Percentiles rank a stretch among this genome's conserved stretches.
Conservation (phyloP, 2,113 vertebrate genomes). For the Gorsachius goisagi region DNA sequence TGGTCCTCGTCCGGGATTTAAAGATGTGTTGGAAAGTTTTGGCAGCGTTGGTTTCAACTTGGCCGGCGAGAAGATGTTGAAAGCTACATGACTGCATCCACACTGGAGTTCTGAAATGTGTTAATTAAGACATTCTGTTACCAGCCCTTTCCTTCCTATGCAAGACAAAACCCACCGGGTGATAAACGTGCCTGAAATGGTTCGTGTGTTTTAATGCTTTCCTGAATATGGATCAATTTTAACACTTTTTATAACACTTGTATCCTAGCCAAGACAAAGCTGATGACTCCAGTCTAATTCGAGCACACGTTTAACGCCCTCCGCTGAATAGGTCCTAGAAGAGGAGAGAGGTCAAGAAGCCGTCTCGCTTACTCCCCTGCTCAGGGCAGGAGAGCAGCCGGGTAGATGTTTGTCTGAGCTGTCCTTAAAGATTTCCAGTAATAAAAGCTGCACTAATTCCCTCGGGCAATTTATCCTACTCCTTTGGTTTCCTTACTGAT, state of each 20-base stretch:
- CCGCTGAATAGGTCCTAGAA: not conserved
- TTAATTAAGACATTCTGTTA: slow-evolving; percentile 53
- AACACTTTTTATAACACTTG: slow-evolving; percentile 1
- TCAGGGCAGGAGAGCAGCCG: not conserved
- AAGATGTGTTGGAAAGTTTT: slow-evolving; percentile 27
- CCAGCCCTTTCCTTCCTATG: slow-evolving; percentile 34
- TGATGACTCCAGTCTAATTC: not conserved
- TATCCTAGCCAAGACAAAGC: slow-evolving; percentile 28
- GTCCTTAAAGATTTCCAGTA: not conserved
- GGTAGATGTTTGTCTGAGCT: not conserved
- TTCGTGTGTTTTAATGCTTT: slow-evolving; percentile 12
- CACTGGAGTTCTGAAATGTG: slow-evolving; percentile 32
- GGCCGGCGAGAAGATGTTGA: not conserved
- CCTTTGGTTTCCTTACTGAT: not conserved
- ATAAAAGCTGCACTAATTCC: not conserved
- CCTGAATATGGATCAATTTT: slow-evolving; percentile 28
- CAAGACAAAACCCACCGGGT: slow-evolving; percentile 24
- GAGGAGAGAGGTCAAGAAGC: slow-evolving; percentile 16
- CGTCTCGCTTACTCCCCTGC: not conserved
- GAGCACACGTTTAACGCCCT: not conserved
- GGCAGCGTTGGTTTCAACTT: slow-evolving; percentile 4
- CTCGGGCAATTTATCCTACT: not conserved
- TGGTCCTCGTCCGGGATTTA: not conserved
- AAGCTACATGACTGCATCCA: not conserved
- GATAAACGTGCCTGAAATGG: slow-evolving; percentile 19